Base-by-base conservation (phyloP, 2,888 invertebrate genomes). In the Ptycholaimellus sp. region DNA sequence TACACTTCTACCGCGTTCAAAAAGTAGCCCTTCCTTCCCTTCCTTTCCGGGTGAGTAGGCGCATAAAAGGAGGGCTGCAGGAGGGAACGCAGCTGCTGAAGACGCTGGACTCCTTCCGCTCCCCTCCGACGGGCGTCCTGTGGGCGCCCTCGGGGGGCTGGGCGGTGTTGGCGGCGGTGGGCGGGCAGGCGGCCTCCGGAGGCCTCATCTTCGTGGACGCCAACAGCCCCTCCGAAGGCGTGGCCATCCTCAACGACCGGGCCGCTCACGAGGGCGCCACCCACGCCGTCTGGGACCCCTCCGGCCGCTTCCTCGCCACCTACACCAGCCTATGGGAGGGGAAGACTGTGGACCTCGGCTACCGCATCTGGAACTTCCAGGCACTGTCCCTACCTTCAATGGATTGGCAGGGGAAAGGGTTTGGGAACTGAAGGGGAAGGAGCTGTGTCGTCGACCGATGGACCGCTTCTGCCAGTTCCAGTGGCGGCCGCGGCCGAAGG, bases 271-370 rank as follows among this genome's bases (percentile, higher is more conserved):
- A 80, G 62, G 64, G 66, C 61, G 76, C 78, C 54, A 82, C 85
- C 0, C 83, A 90, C 58, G 81, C 93, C 2, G 90, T 90, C 60
- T 99, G 96, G 96, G 96, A 99, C 63, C 93, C 96, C 2, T 96
- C 93, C 3, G 96, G 96, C 2, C 72, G 96, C 43, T 96, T 82
- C 56, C 82, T 96, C 13, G 78, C 80, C 36, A 85, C 90, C 0
- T 81, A 77, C 1, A 85, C 90, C 16, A 85, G 85, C 1, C 76
- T 76, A 43, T 87, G 87, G 74, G 87, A 48, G n/a, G 36, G 42
- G 19, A 40, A 46, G 13, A 51, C 68, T 62, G 64, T 66, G 36
- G 72, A 73, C 57, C 68, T 69, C 46, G 90, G 85, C 2, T 96
- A 82, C 63, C 83, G 85, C 71, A 73, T 96, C 56, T 90, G 90